Evolutionary conservation across 35 echinoderm and acorn worm species (phyloP), one percentile per base, ranked within the genome.

Genomic region (Eucidaris tribuloides): DNA sequence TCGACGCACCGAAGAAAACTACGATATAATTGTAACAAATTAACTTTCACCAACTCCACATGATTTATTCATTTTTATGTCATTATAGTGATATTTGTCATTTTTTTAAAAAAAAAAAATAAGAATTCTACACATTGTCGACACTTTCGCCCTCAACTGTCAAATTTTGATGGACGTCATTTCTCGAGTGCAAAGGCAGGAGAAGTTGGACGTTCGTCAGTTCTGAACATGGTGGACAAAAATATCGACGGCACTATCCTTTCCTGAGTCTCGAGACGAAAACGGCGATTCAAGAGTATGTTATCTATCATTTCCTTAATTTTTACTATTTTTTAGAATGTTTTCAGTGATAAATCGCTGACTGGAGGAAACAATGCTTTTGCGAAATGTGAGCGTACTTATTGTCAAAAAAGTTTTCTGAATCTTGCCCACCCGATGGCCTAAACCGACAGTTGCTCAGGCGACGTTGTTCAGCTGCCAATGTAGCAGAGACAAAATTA

Each of bases 101-200:
- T 24, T 46, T 56, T 55, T 54, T 17, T 3, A 29, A 43, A 27
- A n/a, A n/a, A n/a, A n/a, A n/a, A n/a, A n/a, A n/a, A n/a, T n/a
- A n/a, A 88, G 85, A 34, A 30, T 88, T n/a, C 43, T 88, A 11
- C 77, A 64, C 15, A 38, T 77, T 11, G 28, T 88, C 40, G 85
- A 88, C 34, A 60, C 61, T 0, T 88, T 88, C 27, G 77, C 58
- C 41, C 77, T 88, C 9, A 27, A 62, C 33, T 58, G 80, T 35
- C 76, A 80, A 1, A 80, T 88, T 62, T n/a, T n/a, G n/a, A n/a
- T n/a, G n/a, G 19, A 22, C 19, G 41, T 28, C 22, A 39, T 42
- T 33, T 32, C 48, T 1, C 50, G 80, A 14, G 76, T 40, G 22
- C 57, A 39, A 52, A 60, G 65, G 18, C 46, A 76, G 6, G 76